Evolutionary conservation across 1,140 invertebrate genomes (phyloP), one percentile per base, ranked within the genome.

Genomic region (Teleopsis dalmanni): DNA sequence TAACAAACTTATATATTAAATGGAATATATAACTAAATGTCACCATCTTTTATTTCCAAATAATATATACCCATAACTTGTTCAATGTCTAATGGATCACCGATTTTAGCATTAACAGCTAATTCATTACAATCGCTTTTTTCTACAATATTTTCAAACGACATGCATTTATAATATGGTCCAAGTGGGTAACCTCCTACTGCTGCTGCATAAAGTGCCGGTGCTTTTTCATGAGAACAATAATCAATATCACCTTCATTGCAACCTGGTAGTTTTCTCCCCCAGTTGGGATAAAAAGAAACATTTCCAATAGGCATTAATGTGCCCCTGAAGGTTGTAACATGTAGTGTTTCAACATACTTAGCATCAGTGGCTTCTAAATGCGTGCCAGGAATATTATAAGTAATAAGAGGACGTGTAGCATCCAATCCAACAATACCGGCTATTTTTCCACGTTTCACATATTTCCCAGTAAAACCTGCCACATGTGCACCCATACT

Each of bases 311-410:
- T 60, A 0, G 73, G 65, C 11, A 68, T 59, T 4, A 50, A 46
- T 50, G 73, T 68, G 0, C 79, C 79, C 11, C 76, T 61, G 2
- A 71, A 4, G 14, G 73, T 72, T 53, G 81, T 77, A 0, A 83
- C 82, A 55, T 87, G 84, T 34, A 86, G 78, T 0, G 79, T 74
- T 65, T 83, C 76, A 0, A 85, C 81, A 50, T 79, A 79, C 18
- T 70, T 47, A 0, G 73, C 82, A 58, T 84, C 81, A 22, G 53
- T 62, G 25, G 58, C 56, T 50, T 78, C 75, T 4, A 84, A 60
- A 19, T 78, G 57, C 3, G 56, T 43, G 7, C 16, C 48, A 0
- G 44, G 47, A 13, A 53, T 51, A 43, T 46, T 37, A 7, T 49
- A 33, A 4, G 8, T 4, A 16, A 47, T 57, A 4, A 58, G 21